Percentiles rank a stretch among this genome's conserved stretches.
phyloP scores from a whole-genome alignment of 2,888 invertebrate species.

The Agonopterix heracliana region DNA sequence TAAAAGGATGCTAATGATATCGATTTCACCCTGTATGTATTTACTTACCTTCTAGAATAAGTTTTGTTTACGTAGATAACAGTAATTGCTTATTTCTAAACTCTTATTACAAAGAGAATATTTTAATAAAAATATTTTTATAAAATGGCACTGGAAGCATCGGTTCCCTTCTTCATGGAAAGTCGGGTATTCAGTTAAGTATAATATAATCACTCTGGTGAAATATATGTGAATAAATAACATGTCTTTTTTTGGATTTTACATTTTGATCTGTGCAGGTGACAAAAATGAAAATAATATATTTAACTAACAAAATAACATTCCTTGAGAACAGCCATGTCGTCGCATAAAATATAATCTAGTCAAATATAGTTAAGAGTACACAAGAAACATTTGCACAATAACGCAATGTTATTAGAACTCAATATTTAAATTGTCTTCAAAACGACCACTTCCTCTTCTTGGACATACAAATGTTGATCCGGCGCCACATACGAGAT shows the following conservation, averaged over 20 bases:
- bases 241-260: slow-evolving; percentile 45
- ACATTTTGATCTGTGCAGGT: slow-evolving; percentile 49
- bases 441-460: slow-evolving; percentile 59
- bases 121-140: slow-evolving; percentile 19
- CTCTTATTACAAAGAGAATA: slow-evolving; percentile 17
- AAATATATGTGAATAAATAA: slow-evolving; percentile 32
- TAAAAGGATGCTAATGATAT: too few relatives aligned
- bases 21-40: too few relatives aligned
- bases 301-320: slow-evolving; percentile 25
- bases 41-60: slow-evolving; percentile 22
- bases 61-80: slow-evolving; percentile 17
- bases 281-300: slow-evolving; percentile 26
- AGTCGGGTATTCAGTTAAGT: not conserved
- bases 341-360: slow-evolving; percentile 20
- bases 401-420: slow-evolving; percentile 7
- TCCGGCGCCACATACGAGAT: slow-evolving; percentile 53
- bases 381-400: slow-evolving; percentile 24
- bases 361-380: slow-evolving; percentile 6
- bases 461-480: slow-evolving; percentile 56
- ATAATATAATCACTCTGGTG: slow-evolving; percentile 35
- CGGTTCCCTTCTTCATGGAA: slow-evolving; percentile 46
- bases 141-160: slow-evolving; percentile 67
- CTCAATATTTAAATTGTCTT: slow-evolving; percentile 40
- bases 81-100: slow-evolving; percentile 26
- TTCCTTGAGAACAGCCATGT: slow-evolving; percentile 56